Percentiles rank a stretch among this genome's conserved stretches.
Conservation (phyloP, 2,113 vertebrate species). For the Tyrannus savana region DNA sequence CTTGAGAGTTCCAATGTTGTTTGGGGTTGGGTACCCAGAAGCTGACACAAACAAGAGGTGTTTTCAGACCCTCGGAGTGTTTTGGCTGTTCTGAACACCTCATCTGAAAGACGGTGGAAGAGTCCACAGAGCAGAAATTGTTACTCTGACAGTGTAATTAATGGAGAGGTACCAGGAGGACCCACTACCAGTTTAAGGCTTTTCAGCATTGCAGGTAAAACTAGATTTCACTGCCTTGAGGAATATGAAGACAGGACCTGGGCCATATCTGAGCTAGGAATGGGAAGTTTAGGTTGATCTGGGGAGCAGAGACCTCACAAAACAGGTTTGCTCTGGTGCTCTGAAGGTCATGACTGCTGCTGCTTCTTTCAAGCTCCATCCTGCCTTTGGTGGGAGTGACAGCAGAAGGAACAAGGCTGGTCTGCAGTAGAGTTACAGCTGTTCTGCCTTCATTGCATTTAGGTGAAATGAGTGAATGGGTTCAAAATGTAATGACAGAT, state of each 20-base stretch:
- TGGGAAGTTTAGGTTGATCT: background rate
- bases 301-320: background rate
- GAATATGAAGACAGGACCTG: background rate
- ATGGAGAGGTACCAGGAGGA: background rate
- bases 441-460: background rate
- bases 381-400: background rate
- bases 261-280: background rate
- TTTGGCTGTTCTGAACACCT: background rate
- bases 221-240: background rate
- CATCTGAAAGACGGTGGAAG: background rate
- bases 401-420: background rate
- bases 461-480: background rate
- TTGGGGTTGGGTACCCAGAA: background rate
- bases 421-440: background rate
- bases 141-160: background rate
- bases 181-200: background rate
- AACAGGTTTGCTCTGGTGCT: background rate
- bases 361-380: background rate
- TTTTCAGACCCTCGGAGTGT: background rate
- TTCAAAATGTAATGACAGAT: background rate
- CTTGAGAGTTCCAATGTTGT: background rate
- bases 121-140: background rate
- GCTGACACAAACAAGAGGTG: background rate
- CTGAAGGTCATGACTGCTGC: background rate
- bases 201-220: background rate